Percentiles rank a stretch among this genome's conserved stretches.
Conservation (phyloP, 2,113 vertebrate genomes). For the Eidolon helvum region DNA sequence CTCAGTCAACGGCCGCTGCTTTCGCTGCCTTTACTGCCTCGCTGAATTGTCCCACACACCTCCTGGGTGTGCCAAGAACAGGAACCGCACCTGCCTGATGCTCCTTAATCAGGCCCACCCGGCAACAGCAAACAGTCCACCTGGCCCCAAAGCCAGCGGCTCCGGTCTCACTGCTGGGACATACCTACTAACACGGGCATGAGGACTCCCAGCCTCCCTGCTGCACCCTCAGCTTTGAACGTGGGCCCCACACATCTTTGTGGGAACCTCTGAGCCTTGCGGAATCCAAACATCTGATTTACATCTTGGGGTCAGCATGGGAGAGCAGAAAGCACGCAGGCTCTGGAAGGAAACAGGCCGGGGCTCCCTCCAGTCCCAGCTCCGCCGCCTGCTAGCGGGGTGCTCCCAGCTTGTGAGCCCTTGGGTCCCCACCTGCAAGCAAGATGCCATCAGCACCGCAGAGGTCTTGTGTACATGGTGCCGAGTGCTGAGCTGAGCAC, state of each 20-base stretch:
- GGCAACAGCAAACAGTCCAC: fast-evolving
- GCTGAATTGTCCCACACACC: neutral
- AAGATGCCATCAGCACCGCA: neutral
- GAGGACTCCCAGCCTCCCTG: neutral
- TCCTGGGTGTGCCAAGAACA: neutral
- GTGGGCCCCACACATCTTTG: neutral
- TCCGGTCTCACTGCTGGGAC: neutral
- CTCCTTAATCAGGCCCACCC: neutral
- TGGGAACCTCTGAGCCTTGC: neutral
- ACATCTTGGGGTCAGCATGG: neutral
- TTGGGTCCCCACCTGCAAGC: fast-evolving
- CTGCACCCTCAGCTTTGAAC: neutral
- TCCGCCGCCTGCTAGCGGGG: neutral
- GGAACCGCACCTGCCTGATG: neutral
- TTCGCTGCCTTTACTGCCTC: neutral
- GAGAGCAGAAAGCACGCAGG: neutral
- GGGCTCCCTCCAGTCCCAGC: neutral
- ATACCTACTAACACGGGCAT: neutral
- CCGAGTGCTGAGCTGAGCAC: neutral
- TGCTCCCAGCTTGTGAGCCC: neutral
- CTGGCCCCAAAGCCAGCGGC: neutral
- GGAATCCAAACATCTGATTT: neutral
- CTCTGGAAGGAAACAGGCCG: neutral
- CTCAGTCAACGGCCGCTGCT: neutral
- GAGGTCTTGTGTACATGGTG: neutral